Evolutionary conservation across 2,888 invertebrate species (phyloP).

Genomic region (Drosophila peninsularis): DNA sequence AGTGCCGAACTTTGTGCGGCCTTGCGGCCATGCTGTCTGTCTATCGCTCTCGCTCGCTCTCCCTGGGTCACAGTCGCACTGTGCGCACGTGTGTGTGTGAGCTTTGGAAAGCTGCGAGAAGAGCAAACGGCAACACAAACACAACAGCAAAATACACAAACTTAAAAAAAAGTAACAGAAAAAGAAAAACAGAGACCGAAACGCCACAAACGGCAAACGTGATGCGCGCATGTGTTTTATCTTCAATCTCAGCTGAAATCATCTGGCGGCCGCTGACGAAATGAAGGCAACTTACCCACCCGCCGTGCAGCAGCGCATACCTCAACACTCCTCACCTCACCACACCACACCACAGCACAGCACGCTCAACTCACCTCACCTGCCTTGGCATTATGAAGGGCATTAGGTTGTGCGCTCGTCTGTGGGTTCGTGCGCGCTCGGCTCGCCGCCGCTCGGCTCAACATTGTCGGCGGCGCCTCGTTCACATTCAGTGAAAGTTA

Average conservation of each 20-base stretch:
- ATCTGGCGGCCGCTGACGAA: constrained; percentile 65
- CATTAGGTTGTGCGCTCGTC: constrained; percentile 70
- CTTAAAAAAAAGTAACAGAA: constrained; percentile 37
- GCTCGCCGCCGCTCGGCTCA: constrained; percentile 38
- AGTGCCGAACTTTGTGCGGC: constrained; percentile 54
- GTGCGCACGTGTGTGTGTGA: constrained; percentile 32
- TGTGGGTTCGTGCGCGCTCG: constrained; percentile 32
- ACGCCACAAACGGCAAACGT: constrained; percentile 69
- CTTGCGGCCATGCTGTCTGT: constrained; percentile 59
- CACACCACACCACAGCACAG: neutral
- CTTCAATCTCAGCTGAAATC: constrained; percentile 78
- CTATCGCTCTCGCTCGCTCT: constrained; percentile 25
- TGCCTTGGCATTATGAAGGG: constrained; percentile 69
- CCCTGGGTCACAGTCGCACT: constrained; percentile 12
- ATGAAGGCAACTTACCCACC: constrained; percentile 28
- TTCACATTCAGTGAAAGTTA: constrained; percentile 23
- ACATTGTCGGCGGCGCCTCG: constrained; percentile 6
- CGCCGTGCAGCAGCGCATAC: constrained; percentile 12
- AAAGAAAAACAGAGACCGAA: constrained; percentile 39
- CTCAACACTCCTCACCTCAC: constrained; percentile 8
- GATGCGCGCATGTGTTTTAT: constrained; percentile 79
- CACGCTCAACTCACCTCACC: constrained; percentile 23
- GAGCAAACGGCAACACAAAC: constrained; percentile 50
- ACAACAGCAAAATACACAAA: constrained; percentile 41
- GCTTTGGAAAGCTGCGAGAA: constrained; percentile 57